These are phyloP conservation scores for Myodes glareolus DNA, from an alignment of 2,113 vertebrate genomes.

Conservation along the genomic window DNA sequence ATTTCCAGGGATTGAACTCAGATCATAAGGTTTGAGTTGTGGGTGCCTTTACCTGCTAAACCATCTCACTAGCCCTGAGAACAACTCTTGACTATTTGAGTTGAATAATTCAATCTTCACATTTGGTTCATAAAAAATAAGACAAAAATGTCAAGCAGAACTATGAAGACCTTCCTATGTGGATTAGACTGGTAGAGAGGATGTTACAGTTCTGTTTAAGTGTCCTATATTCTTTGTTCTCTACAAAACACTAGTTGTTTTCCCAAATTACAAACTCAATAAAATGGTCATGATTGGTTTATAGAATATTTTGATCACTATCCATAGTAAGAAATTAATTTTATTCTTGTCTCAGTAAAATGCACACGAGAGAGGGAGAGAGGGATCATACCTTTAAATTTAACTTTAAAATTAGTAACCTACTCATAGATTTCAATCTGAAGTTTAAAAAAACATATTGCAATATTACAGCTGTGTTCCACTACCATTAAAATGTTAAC, in stretches of 20 bases:
- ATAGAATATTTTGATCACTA: conserved; percentile 3
- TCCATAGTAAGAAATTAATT: neutral
- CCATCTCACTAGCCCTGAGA: neutral
- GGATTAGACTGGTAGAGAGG: neutral
- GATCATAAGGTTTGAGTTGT: neutral
- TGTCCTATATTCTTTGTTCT: neutral
- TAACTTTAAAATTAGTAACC: neutral
- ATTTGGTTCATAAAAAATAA: conserved; percentile 18
- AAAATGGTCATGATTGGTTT: neutral
- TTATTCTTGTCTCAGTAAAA: neutral
- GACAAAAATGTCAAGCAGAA: neutral
- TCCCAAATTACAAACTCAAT: neutral
- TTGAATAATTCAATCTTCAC: neutral
- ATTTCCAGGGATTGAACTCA: neutral
- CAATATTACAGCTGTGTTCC: neutral
- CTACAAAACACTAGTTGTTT: neutral
- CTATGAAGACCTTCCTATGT: neutral
- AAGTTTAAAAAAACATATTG: neutral
- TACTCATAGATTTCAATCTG: neutral
- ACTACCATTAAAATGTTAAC: neutral
- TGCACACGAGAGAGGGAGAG: neutral
- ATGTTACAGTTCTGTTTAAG: neutral
- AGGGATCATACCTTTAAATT: neutral
- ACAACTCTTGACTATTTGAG: neutral
- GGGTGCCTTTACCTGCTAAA: neutral